Conservation (phyloP, 2,888 invertebrate genomes). For the Hypena proboscidalis region DNA sequence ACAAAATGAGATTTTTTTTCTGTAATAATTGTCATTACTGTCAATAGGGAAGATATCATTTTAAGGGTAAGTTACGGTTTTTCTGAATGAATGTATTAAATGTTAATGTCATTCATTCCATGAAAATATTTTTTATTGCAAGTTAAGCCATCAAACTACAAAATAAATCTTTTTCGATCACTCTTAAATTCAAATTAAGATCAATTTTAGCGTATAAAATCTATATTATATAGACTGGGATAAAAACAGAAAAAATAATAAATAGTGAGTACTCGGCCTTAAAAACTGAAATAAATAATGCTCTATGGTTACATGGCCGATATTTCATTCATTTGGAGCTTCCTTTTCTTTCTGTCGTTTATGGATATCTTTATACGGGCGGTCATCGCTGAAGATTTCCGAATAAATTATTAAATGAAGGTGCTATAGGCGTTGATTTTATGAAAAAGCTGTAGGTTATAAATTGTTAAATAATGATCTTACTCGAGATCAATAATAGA, state of each 20-base stretch:
- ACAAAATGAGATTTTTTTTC: slow-evolving; percentile 8
- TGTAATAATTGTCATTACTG: slow-evolving; percentile 12
- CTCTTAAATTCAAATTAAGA: no score
- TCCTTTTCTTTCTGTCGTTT: slow-evolving; percentile 77
- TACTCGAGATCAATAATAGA: slow-evolving; percentile 99
- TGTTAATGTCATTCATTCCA: no score
- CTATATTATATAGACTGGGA: no score
- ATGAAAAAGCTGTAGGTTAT: slow-evolving; percentile 83
- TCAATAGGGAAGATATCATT: slow-evolving; percentile 13
- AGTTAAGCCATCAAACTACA: no score
- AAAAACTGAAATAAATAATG: slow-evolving; percentile 27
- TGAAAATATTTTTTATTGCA: no score
- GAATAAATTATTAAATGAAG: slow-evolving; percentile 83
- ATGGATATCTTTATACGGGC: slow-evolving; percentile 76
- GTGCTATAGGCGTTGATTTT: slow-evolving; percentile 84
- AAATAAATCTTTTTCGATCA: no score
- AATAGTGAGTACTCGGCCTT: slow-evolving; percentile 24
- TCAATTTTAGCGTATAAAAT: no score
- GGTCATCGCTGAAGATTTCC: slow-evolving; percentile 78
- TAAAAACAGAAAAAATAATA: no score
- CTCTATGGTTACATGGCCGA: slow-evolving; percentile 72
- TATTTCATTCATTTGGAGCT: slow-evolving; percentile 75
- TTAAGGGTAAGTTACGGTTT: slow-evolving; percentile 39
- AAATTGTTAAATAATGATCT: slow-evolving; percentile 91
- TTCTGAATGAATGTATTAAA: no score